Percentiles rank a stretch among this genome's conserved stretches.
Evolutionary conservation across 2,888 invertebrate genomes (phyloP).

Genomic region (Synergus japonicus): DNA sequence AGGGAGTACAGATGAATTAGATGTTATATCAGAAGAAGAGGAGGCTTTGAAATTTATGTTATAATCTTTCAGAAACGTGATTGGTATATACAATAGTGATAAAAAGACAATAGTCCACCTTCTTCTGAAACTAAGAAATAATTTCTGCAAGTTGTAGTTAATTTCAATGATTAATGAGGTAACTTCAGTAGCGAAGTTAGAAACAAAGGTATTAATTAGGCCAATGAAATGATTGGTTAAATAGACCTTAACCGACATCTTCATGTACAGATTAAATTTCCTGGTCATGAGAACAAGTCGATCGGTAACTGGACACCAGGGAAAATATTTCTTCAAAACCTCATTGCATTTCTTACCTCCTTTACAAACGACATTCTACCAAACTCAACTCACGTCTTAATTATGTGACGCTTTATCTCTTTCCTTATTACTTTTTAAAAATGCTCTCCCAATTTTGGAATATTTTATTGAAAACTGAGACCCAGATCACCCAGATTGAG

Average conservation of each 20-base stretch:
- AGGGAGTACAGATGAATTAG: background rate
- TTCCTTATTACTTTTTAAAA: background rate
- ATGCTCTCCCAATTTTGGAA: background rate
- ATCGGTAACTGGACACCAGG: background rate
- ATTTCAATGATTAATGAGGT: background rate
- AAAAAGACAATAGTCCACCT: background rate
- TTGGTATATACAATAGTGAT: background rate
- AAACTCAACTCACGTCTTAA: background rate
- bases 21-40: background rate
- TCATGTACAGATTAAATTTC: conserved; percentile 15
- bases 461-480: background rate
- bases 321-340: conserved; percentile 13
- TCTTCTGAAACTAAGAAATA: background rate
- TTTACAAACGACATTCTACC: background rate
- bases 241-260: conserved; percentile 16
- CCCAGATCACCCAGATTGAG: background rate
- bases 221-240: conserved; percentile 24
- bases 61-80: background rate
- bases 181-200: background rate
- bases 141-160: background rate
- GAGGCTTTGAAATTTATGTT: background rate
- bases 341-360: background rate
- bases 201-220: conserved; percentile 30
- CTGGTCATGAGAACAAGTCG: background rate
- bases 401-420: background rate